Percentiles rank a stretch among this genome's conserved stretches.
Evolutionary conservation across 1,140 invertebrate genomes (phyloP).

Genomic region (Venustaconcha ellipsiformis): DNA sequence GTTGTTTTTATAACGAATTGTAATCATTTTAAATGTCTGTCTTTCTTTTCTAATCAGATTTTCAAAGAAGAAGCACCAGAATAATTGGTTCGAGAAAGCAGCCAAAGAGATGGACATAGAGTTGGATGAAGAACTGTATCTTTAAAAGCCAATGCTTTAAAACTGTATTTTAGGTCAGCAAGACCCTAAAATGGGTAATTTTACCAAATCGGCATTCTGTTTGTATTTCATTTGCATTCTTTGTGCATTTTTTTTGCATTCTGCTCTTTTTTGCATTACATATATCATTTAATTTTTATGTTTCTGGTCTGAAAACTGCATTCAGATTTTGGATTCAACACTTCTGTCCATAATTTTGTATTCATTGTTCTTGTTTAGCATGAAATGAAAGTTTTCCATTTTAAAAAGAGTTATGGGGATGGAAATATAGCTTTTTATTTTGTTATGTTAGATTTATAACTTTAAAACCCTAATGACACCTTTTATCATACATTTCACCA

Average conservation of each 20-base stretch:
- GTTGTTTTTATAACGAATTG: neutral
- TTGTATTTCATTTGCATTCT: neutral
- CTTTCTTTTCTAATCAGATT: constrained; percentile 50
- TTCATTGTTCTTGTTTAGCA: no score
- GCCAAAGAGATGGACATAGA: constrained; percentile 90
- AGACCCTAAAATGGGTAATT: neutral
- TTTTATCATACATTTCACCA: no score
- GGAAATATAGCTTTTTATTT: no score
- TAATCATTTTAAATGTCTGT: neutral
- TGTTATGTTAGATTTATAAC: no score
- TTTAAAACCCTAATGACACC: no score
- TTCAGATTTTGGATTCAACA: no score
- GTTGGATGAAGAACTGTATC: constrained; percentile 82
- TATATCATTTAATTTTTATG: no score
- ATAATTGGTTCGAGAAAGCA: constrained; percentile 86
- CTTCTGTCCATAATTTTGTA: no score
- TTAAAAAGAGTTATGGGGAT: no score
- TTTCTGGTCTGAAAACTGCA: no score
- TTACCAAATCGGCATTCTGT: no score
- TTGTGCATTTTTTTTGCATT: neutral
- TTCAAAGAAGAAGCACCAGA: constrained; percentile 77
- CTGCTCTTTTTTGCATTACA: neutral
- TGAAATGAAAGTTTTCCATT: no score
- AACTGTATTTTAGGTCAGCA: neutral
- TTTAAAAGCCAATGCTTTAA: constrained; percentile 39